phyloP scores from a whole-genome alignment of 2,113 vertebrate genomes.

The Hemichromis elongatus region DNA sequence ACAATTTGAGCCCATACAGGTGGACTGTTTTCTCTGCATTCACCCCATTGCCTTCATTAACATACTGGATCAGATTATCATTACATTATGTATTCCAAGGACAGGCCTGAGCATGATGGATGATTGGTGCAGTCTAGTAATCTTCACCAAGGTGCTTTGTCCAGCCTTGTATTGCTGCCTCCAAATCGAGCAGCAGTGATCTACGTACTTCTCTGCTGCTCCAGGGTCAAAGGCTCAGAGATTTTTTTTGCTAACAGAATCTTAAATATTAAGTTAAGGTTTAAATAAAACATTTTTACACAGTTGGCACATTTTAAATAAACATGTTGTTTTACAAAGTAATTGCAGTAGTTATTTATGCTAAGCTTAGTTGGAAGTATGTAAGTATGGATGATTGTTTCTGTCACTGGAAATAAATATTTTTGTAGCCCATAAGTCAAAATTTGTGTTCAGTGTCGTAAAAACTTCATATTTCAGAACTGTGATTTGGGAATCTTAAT shows the following conservation, averaged over 20 bases:
- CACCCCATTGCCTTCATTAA: conserved; percentile 27
- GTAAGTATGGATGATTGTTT: background rate
- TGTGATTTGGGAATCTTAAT: background rate
- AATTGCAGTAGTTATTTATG: background rate
- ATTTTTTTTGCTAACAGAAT: background rate
- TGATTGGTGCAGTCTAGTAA: conserved; percentile 42
- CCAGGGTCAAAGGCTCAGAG: background rate
- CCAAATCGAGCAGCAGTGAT: background rate
- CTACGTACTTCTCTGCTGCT: background rate
- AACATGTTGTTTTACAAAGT: background rate
- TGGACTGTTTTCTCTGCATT: conserved; percentile 5
- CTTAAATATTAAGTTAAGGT: background rate
- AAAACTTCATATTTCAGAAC: background rate
- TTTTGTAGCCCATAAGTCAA: background rate
- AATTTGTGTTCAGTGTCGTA: background rate
- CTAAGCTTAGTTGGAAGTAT: background rate
- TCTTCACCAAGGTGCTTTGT: conserved; percentile 42
- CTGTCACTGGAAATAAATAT: background rate
- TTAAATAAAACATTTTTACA: background rate
- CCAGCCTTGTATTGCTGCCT: conserved; percentile 21
- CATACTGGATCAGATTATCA: conserved; percentile 55
- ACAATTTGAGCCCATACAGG: too few relatives aligned
- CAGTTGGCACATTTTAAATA: background rate
- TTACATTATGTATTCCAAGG: conserved; percentile 58
- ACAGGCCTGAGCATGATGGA: conserved; percentile 36